Conservation (phyloP, 2,888 invertebrate species). For the Caprella mutica region DNA sequence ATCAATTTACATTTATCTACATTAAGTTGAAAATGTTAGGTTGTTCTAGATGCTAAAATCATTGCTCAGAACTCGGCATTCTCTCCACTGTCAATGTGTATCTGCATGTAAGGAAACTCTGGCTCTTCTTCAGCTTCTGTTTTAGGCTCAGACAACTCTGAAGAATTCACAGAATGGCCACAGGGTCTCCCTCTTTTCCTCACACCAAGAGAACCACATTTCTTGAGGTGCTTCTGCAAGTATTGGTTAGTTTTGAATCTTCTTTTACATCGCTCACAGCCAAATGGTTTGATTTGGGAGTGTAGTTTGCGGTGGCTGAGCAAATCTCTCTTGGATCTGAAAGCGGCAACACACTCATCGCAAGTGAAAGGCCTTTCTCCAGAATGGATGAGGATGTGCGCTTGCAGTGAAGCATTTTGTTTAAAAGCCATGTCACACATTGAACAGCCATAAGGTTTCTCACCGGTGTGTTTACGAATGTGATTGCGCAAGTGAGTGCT, state of each 20-base stretch:
- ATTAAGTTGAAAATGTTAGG: too few relatives aligned
- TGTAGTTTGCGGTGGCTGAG: constrained; percentile 31
- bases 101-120: too few relatives aligned
- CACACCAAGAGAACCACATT: constrained; percentile 28
- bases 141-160: too few relatives aligned
- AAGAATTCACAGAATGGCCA: too few relatives aligned
- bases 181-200: constrained; percentile 29
- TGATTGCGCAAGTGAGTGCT: constrained; percentile 32
- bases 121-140: too few relatives aligned
- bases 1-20: too few relatives aligned
- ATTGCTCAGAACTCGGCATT: too few relatives aligned
- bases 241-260: constrained; percentile 33
- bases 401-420: constrained; percentile 31
- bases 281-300: constrained; percentile 25
- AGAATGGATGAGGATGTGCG: constrained; percentile 27
- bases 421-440: constrained; percentile 25
- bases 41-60: too few relatives aligned
- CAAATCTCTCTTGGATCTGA: constrained; percentile 29
- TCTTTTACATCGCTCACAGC: constrained; percentile 20
- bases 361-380: constrained; percentile 33
- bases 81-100: too few relatives aligned
- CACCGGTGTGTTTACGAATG: constrained; percentile 33
- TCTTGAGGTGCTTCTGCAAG: constrained; percentile 30
- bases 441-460: constrained; percentile 25
- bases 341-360: constrained; percentile 25